Conservation (phyloP, 2,888 invertebrate genomes). For the Tribolium freemani region DNA sequence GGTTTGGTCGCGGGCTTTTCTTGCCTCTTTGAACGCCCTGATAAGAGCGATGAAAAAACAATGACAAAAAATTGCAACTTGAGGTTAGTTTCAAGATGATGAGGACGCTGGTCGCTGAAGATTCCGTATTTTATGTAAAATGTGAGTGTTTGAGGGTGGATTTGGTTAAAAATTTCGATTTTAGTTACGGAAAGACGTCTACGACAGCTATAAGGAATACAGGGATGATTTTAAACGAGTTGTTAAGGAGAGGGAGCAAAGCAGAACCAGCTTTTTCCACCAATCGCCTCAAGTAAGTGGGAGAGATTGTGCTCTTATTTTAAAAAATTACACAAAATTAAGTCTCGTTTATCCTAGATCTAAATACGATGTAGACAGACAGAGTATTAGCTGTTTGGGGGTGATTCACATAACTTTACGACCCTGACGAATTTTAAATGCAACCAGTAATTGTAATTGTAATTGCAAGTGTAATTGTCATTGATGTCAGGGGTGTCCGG, state of each 20-base stretch:
- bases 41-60: constrained; percentile 37
- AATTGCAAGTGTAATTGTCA: too few species aligned
- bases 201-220: constrained; percentile 61
- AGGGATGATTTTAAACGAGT: constrained; percentile 60
- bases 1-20: constrained; percentile 57
- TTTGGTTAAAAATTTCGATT: neutral
- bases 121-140: constrained; percentile 58
- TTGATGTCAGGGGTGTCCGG: too few species aligned
- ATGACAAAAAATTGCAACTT: constrained; percentile 6
- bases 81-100: neutral
- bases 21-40: constrained; percentile 57
- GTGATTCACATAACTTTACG: too few species aligned
- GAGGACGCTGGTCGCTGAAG: constrained; percentile 48
- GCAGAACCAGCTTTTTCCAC: constrained; percentile 16
- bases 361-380: too few species aligned
- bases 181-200: constrained; percentile 56
- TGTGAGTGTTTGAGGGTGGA: neutral
- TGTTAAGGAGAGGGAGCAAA: constrained; percentile 39
- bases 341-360: too few species aligned
- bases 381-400: too few species aligned
- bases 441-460: too few species aligned
- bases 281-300: constrained; percentile 29
- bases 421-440: too few species aligned
- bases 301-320: neutral
- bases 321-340: too few species aligned